Evolutionary conservation across 2,113 vertebrate genomes (phyloP).

Genomic region (Manacus vitellinus): DNA sequence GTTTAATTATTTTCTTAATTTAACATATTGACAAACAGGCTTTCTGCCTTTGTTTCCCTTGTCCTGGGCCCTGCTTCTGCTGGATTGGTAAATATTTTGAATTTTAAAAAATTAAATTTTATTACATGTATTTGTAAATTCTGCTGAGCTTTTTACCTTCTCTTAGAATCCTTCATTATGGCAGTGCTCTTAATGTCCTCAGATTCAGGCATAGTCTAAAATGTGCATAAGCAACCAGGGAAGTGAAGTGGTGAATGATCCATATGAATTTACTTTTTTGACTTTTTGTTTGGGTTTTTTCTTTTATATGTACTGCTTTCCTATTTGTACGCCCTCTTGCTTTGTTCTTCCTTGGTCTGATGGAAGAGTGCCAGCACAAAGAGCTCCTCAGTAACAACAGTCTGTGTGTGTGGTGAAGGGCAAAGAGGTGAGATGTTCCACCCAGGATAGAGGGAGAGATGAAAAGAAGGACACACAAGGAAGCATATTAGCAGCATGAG

Average conservation of each 20-base stretch:
- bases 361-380: neutral
- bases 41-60: neutral
- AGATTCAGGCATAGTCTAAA: neutral
- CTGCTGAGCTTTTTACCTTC: neutral
- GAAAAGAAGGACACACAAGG: neutral
- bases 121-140: neutral
- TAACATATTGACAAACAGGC: neutral
- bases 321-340: neutral
- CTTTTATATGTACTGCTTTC: neutral
- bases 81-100: neutral
- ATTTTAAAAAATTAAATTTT: no score
- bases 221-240: neutral
- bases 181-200: neutral
- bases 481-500: neutral
- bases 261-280: neutral
- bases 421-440: neutral
- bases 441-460: neutral
- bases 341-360: neutral
- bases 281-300: neutral
- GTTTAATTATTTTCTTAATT: neutral
- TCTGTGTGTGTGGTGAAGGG: neutral
- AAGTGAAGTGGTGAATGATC: neutral
- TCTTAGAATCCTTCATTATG: neutral
- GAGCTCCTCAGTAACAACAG: neutral
- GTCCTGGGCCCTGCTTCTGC: neutral